Evolutionary conservation across 2,113 vertebrate species (phyloP).

Genomic region (Pseudolaguvia tuberculata): DNA sequence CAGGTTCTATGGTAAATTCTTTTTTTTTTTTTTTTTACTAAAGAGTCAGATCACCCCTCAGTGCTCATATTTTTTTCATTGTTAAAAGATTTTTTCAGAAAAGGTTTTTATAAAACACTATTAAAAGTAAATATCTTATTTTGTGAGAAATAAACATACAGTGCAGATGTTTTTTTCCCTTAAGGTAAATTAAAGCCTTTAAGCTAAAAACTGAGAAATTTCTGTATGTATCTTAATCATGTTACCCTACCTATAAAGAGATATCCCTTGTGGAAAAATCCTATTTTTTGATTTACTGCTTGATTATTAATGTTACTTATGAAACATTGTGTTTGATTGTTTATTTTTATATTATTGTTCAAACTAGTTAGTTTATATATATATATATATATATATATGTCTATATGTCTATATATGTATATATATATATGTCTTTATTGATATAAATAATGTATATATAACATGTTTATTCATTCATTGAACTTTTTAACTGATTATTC

Average conservation of each 20-base stretch:
- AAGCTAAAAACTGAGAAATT: background rate
- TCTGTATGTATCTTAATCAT: background rate
- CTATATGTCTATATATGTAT: no score
- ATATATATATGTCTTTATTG: no score
- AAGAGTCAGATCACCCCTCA: conserved; percentile 10
- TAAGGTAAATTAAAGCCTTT: background rate
- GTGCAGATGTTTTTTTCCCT: background rate
- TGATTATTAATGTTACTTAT: no score
- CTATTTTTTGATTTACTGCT: no score
- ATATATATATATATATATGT: no score
- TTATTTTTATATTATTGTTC: no score
- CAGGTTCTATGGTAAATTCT: conserved; percentile 25
- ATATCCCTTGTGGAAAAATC: background rate
- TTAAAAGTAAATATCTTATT: background rate
- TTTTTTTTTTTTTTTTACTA: background rate
- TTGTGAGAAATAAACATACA: background rate
- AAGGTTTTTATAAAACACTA: conserved; percentile 18
- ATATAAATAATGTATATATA: no score
- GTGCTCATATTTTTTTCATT: conserved; percentile 6
- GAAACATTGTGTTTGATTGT: no score
- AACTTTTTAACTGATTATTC: no score
- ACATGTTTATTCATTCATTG: no score
- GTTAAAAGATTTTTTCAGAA: conserved; percentile 5
- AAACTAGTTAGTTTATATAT: no score
- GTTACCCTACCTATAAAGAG: background rate